Conservation (phyloP, 1,140 invertebrate species). For the Drosophila pectinifera region DNA sequence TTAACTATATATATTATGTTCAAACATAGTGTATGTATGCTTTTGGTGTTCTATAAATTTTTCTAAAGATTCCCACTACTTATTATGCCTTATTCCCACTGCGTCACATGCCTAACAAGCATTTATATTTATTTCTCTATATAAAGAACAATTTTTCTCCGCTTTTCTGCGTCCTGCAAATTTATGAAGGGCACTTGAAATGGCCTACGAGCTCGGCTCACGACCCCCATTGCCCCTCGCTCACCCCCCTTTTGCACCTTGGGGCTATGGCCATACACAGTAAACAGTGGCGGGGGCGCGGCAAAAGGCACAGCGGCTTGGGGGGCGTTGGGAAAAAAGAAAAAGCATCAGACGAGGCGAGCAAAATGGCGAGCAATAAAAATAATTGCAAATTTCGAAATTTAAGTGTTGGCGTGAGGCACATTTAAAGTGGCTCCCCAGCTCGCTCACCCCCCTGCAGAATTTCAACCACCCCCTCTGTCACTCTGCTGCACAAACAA, state of each 20-base stretch:
- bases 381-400: constrained; percentile 83
- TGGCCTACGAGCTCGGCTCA: constrained; percentile 35
- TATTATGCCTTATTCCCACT: constrained; percentile 13
- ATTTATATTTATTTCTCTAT: constrained; percentile 65
- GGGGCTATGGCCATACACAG: constrained; percentile 23
- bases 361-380: constrained; percentile 78
- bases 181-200: constrained; percentile 69
- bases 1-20: neutral
- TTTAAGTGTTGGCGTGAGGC: constrained; percentile 73
- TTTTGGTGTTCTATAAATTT: neutral
- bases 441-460: neutral
- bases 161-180: constrained; percentile 42
- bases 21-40: neutral
- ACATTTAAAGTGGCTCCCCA: constrained; percentile 61
- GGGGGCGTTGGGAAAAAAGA: neutral
- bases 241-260: constrained; percentile 9
- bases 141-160: constrained; percentile 35
- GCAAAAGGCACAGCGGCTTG: too few relatives aligned
- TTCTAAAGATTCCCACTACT: neutral
- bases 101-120: constrained; percentile 54
- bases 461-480: neutral
- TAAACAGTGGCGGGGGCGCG: constrained; percentile 11
- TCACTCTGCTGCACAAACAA: constrained; percentile 58
- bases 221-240: constrained; percentile 1
- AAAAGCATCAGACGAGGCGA: constrained; percentile 31